Base-by-base conservation (phyloP, 2,888 invertebrate genomes). In the Cabera pusaria region DNA sequence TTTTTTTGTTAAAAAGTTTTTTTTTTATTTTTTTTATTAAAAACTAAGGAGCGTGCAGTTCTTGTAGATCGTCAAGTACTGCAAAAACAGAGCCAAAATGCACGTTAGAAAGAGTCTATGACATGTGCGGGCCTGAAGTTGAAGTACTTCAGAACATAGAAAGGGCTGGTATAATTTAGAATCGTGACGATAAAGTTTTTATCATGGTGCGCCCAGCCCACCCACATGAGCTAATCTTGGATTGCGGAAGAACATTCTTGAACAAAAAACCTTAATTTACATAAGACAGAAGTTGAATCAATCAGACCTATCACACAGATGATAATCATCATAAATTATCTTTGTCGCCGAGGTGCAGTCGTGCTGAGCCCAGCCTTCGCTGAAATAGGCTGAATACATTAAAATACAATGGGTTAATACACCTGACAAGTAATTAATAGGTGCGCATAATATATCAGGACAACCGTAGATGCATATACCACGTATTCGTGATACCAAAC, bases 361-460 rank as follows among this genome's bases (percentile, higher is more conserved):
- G 86, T 86, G 87, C 83, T 82, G 57, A 58, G 59, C 65, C 53
- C 59, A 83, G 66, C 87, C 86, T 87, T 85, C 79, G 62, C 65
- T 71, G 63, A 73, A 73, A 68, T 74, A 64, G 70, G 66, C 74
- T 70, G 63, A 71, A 73, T 73, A 63, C 72, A 86, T 86, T 86
- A 84, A 74, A 85, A 86, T 86, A 86, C 87, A 86, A 87, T 85
- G 62, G 79, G 61, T 59, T 54, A 67, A 73, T 74, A 68, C 63
- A 73, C 65, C 71, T 75, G 69, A 71, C 73, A 67, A 52, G 65
- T 70, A 79, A 85, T 85, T 85, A 83, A 79, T 82, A 76, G 45
- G 41, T 48, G 27, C 71, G 65, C 65, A 61, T 66, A 63, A 59
- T 49, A 48, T 56, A 35, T 35, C 32, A 26, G 36, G 5, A n/a